Evolutionary conservation across 2,888 invertebrate genomes (phyloP).

Genomic region (Eupeodes luniger): DNA sequence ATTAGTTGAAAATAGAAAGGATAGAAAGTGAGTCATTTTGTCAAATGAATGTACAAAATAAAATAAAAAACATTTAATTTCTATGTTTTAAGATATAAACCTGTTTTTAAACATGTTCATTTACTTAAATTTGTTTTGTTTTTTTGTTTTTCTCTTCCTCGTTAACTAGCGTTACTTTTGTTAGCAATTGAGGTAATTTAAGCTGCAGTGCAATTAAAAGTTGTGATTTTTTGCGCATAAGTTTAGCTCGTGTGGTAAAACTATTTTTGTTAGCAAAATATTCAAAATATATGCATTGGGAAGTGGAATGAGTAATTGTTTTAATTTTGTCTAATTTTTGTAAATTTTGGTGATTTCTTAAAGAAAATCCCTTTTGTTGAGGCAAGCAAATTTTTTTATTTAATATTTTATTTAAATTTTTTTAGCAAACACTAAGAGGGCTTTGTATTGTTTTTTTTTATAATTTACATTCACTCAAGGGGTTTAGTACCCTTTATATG

Average conservation of each 20-base stretch:
- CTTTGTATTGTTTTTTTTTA: too few species aligned
- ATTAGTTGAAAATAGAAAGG: too few species aligned
- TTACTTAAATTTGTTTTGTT: neutral
- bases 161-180: neutral
- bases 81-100: too few species aligned
- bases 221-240: neutral
- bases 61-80: too few species aligned
- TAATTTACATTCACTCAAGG: too few species aligned
- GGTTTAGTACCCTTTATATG: too few species aligned
- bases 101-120: too few species aligned
- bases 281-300: neutral
- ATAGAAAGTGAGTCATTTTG: too few species aligned
- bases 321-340: neutral
- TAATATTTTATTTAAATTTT: too few species aligned
- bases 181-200: neutral
- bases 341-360: neutral
- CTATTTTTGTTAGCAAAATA: neutral
- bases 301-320: neutral
- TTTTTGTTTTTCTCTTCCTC: neutral
- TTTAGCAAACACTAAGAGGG: too few species aligned
- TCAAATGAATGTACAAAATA: too few species aligned
- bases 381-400: too few species aligned
- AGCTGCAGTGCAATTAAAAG: neutral
- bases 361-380: neutral
- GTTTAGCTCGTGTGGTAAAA: constrained; percentile 6